Percentiles rank a stretch among this genome's conserved stretches.
Evolutionary conservation across 2,113 vertebrate species (phyloP).

Genomic region (Asarcornis scutulata): DNA sequence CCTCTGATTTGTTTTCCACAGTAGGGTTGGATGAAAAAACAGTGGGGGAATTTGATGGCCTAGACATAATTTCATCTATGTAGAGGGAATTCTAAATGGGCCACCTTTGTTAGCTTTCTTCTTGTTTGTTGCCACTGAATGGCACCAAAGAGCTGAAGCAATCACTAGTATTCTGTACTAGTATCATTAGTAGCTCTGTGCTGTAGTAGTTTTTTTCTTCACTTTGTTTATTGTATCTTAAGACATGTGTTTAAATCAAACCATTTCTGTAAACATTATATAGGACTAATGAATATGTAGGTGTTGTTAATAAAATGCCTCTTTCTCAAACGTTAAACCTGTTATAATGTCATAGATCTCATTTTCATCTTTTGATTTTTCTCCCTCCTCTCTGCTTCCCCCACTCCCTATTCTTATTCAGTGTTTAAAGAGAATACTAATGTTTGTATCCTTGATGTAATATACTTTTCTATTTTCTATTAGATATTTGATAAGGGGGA

Average conservation of each 20-base stretch:
- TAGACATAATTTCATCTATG: background rate
- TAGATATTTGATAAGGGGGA: background rate
- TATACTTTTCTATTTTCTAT: background rate
- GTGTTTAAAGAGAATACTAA: background rate
- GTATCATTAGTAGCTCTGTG: background rate
- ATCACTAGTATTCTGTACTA: background rate
- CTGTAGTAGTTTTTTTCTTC: background rate
- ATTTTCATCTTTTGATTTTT: background rate
- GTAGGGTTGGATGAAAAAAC: background rate
- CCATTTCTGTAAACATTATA: background rate
- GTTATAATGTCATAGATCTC: background rate
- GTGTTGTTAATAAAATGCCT: background rate
- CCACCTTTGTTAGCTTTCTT: background rate
- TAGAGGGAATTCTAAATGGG: background rate
- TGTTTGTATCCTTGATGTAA: background rate
- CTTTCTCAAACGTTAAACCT: background rate
- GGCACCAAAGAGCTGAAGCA: background rate
- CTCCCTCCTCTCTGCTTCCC: background rate
- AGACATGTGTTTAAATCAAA: background rate
- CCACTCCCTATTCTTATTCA: background rate
- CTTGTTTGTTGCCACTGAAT: background rate
- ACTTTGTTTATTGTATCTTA: background rate
- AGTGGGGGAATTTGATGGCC: background rate
- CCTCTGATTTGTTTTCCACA: background rate
- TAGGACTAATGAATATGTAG: background rate